Conservation (phyloP, 2,797 vertebrate genomes). For the Eupleurogrammus muticus region DNA sequence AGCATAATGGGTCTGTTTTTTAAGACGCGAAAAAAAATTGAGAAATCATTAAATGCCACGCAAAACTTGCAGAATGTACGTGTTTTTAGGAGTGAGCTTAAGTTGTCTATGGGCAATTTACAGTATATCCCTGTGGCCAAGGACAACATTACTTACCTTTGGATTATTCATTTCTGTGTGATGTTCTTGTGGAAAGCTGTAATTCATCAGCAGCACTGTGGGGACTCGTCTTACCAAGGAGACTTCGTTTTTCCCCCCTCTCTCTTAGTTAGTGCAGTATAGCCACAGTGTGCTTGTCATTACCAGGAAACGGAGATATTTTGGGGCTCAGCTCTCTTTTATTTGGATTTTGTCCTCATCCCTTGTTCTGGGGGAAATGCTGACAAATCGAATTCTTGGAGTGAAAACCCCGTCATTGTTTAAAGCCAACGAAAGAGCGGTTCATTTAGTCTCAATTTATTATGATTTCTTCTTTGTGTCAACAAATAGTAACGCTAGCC, state of each 20-base stretch:
- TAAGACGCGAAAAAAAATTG: constrained; percentile 35
- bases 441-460: constrained; percentile 71
- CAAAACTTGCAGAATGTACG: constrained; percentile 33
- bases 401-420: constrained; percentile 71
- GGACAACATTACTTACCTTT: constrained; percentile 63
- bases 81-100: constrained; percentile 26
- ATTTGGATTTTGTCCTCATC: constrained; percentile 71
- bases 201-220: constrained; percentile 61
- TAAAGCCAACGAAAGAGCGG: constrained; percentile 68
- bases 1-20: constrained; percentile 29
- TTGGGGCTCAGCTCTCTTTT: constrained; percentile 66
- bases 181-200: constrained; percentile 60
- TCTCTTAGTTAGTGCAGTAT: constrained; percentile 33
- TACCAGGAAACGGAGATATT: constrained; percentile 75
- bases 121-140: constrained; percentile 47
- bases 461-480: constrained; percentile 71
- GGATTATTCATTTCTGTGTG: constrained; percentile 66
- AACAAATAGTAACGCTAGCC: constrained; percentile 61
- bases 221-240: constrained; percentile 46
- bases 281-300: constrained; percentile 56
- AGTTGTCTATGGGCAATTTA: constrained; percentile 41
- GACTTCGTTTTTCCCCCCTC: constrained; percentile 14
- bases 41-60: constrained; percentile 32
- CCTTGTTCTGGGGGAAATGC: constrained; percentile 65
- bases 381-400: constrained; percentile 67